Evolutionary conservation across 2,797 vertebrate species (phyloP).

Genomic region (Peromyscus melanophrys): DNA sequence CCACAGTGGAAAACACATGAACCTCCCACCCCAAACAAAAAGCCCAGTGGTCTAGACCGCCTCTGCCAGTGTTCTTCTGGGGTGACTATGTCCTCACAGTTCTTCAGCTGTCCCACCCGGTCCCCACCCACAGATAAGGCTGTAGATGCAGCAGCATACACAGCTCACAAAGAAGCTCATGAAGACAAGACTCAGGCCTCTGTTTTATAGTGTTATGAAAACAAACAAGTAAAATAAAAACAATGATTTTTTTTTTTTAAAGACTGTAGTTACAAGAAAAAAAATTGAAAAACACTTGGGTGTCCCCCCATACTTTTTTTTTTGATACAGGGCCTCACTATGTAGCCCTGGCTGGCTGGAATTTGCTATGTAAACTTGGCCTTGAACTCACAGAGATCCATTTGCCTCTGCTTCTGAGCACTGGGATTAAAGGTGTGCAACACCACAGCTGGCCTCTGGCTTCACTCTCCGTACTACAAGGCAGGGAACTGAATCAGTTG

Average conservation of each 20-base stretch:
- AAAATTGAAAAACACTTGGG: neutral
- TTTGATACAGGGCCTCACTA: neutral
- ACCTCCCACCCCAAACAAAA: neutral
- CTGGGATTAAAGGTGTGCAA: neutral
- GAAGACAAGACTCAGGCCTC: neutral
- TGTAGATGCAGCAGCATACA: fast-evolving
- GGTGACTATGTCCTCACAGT: neutral
- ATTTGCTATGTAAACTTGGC: neutral
- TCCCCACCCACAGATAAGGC: neutral
- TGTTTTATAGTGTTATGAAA: neutral
- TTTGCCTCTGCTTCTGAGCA: neutral
- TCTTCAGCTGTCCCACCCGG: neutral
- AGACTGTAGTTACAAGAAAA: neutral
- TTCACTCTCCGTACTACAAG: neutral
- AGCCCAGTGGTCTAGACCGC: neutral
- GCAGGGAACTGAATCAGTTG: neutral
- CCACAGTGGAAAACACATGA: neutral
- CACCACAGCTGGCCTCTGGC: neutral
- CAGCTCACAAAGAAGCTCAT: neutral
- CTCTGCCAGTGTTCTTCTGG: neutral
- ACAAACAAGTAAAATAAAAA: neutral
- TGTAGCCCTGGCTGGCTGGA: neutral
- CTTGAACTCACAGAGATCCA: neutral
- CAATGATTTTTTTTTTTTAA: neutral
- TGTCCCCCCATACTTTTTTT: neutral